Evolutionary conservation across 2,888 invertebrate species (phyloP).

Genomic region (Dasysyrphus tricinctus): DNA sequence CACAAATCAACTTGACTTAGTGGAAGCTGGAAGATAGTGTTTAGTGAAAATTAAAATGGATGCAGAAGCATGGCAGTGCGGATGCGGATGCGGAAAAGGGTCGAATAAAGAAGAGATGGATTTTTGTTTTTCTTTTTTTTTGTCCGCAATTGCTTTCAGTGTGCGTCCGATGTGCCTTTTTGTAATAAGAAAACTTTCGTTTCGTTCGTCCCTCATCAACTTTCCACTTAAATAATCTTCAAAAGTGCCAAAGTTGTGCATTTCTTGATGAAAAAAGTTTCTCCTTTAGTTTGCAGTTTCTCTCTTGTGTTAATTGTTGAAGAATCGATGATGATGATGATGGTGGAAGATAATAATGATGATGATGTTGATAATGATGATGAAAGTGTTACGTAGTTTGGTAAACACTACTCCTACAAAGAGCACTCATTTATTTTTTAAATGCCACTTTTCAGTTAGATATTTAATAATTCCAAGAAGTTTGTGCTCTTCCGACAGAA

Average conservation of each 20-base stretch:
- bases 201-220: constrained; percentile 61
- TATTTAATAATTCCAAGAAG: constrained; percentile 21
- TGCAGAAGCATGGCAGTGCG: constrained; percentile 17
- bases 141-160: constrained; percentile 20
- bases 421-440: constrained; percentile 20
- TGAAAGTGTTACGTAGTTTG: constrained; percentile 35
- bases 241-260: constrained; percentile 72
- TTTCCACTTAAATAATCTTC: constrained; percentile 73
- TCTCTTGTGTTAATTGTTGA: constrained; percentile 66
- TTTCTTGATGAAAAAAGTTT: constrained; percentile 75
- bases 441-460: constrained; percentile 32
- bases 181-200: constrained; percentile 72
- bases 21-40: constrained; percentile 47
- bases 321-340: constrained; percentile 62
- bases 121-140: constrained; percentile 29
- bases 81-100: constrained; percentile 32
- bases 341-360: neutral
- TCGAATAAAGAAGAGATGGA: constrained; percentile 1
- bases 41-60: constrained; percentile 65
- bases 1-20: constrained; percentile 69
- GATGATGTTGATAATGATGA: constrained; percentile 17
- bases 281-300: constrained; percentile 56
- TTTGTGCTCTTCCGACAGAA: neutral
- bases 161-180: constrained; percentile 49
- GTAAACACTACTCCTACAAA: constrained; percentile 29